phyloP scores from a whole-genome alignment of 2,113 vertebrate species.

The Podarcis muralis region DNA sequence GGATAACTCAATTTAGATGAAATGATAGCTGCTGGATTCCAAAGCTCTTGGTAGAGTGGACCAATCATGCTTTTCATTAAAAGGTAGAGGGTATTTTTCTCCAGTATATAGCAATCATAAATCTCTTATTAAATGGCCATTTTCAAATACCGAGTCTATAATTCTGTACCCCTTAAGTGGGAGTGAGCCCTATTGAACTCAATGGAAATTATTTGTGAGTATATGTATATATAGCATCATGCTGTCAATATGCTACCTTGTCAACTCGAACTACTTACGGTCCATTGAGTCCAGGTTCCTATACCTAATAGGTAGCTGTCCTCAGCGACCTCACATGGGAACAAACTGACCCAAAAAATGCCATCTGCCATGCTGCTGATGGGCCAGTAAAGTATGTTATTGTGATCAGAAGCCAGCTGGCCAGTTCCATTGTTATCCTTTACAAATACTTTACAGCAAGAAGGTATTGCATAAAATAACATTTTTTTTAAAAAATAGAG shows the following conservation, averaged over 20 bases:
- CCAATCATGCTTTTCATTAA: neutral
- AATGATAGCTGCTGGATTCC: neutral
- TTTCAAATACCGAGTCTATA: too few species aligned
- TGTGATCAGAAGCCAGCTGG: conserved; percentile 67
- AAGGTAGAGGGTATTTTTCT: too few species aligned
- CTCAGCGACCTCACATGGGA: conserved; percentile 51
- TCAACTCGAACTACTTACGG: too few species aligned
- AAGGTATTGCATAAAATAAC: conserved; percentile 57
- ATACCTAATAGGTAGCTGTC: conserved; percentile 37
- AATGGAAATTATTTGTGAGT: too few species aligned
- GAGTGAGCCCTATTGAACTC: too few species aligned
- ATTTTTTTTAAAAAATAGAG: conserved; percentile 37
- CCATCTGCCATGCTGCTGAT: conserved; percentile 71
- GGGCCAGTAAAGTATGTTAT: conserved; percentile 58
- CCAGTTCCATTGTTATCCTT: conserved; percentile 66
- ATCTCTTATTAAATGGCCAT: too few species aligned
- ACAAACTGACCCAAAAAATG: conserved; percentile 44
- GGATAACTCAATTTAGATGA: neutral
- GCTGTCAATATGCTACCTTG: too few species aligned
- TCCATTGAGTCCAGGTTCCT: conserved; percentile 8
- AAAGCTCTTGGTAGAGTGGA: neutral
- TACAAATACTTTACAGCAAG: conserved; percentile 64
- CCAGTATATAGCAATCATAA: too few species aligned
- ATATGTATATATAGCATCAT: too few species aligned
- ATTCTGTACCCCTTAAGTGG: too few species aligned